Evolutionary conservation across 2,113 vertebrate genomes (phyloP).

Genomic region (Nymphicus hollandicus): DNA sequence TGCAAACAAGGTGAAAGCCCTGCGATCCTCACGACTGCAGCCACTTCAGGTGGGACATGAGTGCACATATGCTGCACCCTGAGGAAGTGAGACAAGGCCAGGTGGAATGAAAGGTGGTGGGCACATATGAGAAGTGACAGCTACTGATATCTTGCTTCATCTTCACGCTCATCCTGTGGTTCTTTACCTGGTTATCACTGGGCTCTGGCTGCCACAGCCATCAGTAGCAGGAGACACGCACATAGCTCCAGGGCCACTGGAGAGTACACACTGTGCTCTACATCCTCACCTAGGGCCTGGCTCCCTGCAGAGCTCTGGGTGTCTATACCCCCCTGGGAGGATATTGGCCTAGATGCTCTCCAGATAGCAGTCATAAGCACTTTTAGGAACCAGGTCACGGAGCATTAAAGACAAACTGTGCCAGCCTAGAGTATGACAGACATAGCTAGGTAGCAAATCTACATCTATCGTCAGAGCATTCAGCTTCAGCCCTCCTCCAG

Average conservation of each 20-base stretch:
- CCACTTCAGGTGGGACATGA: accelerated
- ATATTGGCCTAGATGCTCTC: neutral
- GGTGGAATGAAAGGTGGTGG: neutral
- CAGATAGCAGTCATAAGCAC: neutral
- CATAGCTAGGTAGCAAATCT: neutral
- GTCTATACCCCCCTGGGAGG: neutral
- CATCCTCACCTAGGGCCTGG: accelerated
- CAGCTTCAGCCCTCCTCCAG: neutral
- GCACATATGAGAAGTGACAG: neutral
- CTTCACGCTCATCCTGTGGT: neutral
- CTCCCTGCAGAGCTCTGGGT: neutral
- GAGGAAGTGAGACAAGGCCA: neutral
- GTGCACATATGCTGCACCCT: accelerated
- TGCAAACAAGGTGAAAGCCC: neutral
- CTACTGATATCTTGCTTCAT: neutral
- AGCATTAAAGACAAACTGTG: neutral
- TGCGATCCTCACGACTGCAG: neutral
- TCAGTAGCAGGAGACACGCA: neutral
- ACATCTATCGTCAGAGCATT: neutral
- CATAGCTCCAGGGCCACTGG: neutral
- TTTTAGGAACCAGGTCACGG: neutral
- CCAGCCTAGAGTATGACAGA: neutral
- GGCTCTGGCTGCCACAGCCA: neutral
- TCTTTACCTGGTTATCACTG: accelerated
- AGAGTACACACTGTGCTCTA: accelerated